These are phyloP conservation scores for Microdon myrmicae DNA, from an alignment of 2,888 invertebrate species.

Conservation along the genomic window DNA sequence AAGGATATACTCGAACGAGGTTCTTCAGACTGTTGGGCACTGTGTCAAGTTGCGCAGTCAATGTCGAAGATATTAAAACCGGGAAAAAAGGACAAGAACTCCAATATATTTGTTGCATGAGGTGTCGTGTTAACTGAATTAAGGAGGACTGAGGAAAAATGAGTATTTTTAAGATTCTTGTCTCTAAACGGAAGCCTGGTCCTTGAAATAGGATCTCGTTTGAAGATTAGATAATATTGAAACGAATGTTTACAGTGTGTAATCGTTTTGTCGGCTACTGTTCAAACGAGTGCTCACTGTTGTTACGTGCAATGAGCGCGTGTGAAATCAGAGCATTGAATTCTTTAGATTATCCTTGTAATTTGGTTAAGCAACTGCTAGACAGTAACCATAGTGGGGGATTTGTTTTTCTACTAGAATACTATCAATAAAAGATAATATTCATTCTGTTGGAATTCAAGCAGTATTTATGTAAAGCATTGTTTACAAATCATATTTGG, in stretches of 20 bases:
- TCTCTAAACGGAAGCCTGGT: slow-evolving; percentile 39
- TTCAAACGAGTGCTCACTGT: slow-evolving; percentile 25
- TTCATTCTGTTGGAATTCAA: too few species aligned
- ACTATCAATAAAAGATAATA: too few species aligned
- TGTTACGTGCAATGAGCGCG: slow-evolving; percentile 16
- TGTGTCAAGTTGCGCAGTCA: slow-evolving; percentile 44
- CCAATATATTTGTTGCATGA: slow-evolving; percentile 8
- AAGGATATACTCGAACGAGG: background rate
- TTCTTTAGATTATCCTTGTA: slow-evolving; percentile 38
- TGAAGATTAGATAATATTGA: slow-evolving; percentile 43
- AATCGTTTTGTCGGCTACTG: slow-evolving; percentile 14
- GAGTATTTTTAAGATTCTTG: too few species aligned
- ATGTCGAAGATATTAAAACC: slow-evolving; percentile 28
- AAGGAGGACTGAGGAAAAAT: slow-evolving; percentile 14
- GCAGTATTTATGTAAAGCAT: too few species aligned
- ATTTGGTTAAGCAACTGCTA: slow-evolving; percentile 28
- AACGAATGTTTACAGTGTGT: slow-evolving; percentile 49
- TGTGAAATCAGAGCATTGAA: slow-evolving; percentile 39
- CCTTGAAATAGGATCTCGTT: slow-evolving; percentile 38
- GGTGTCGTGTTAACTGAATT: slow-evolving; percentile 39
- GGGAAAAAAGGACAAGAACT: slow-evolving; percentile 7
- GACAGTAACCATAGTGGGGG: too few species aligned
- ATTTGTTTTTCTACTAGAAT: too few species aligned
- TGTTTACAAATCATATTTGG: too few species aligned
- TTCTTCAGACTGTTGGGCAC: slow-evolving; percentile 5